Evolutionary conservation across 2,888 invertebrate genomes (phyloP).

Genomic region (Diaphora mendica): DNA sequence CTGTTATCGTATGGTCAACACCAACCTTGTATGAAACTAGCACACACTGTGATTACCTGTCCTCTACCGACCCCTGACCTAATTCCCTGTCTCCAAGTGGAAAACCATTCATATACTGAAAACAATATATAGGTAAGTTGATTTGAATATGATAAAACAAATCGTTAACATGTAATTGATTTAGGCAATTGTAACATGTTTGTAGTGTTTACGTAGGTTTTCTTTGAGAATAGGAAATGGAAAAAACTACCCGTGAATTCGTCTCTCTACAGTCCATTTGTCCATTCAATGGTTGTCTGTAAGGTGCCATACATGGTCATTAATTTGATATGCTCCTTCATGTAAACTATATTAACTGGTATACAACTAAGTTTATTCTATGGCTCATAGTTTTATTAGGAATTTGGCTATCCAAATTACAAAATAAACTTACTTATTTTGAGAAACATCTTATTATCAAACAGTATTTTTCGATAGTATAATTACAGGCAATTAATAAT

Average conservation of each 20-base stretch:
- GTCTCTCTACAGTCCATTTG: no score
- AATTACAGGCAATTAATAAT: no score
- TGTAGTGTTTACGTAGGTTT: not conserved
- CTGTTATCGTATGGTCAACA: slow-evolving; percentile 54
- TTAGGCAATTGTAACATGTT: not conserved
- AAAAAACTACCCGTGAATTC: no score
- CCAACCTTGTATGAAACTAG: slow-evolving; percentile 65
- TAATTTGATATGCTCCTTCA: no score
- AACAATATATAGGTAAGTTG: slow-evolving; percentile 15
- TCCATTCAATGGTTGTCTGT: no score
- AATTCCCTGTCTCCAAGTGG: slow-evolving; percentile 64
- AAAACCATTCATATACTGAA: slow-evolving; percentile 30
- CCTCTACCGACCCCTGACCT: slow-evolving; percentile 70
- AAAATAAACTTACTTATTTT: no score
- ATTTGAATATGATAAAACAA: slow-evolving; percentile 14
- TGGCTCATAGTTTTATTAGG: not conserved
- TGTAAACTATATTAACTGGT: no score
- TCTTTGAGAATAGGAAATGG: not conserved
- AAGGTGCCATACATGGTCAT: no score
- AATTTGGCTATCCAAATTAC: no score
- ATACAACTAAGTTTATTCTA: no score
- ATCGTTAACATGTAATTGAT: slow-evolving; percentile 13
- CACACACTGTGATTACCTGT: slow-evolving; percentile 67
- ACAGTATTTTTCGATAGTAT: no score
- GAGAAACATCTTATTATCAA: no score